These are phyloP conservation scores for Ictidomys tridecemlineatus DNA, from an alignment of 2,113 vertebrate genomes.

Conservation along the genomic window DNA sequence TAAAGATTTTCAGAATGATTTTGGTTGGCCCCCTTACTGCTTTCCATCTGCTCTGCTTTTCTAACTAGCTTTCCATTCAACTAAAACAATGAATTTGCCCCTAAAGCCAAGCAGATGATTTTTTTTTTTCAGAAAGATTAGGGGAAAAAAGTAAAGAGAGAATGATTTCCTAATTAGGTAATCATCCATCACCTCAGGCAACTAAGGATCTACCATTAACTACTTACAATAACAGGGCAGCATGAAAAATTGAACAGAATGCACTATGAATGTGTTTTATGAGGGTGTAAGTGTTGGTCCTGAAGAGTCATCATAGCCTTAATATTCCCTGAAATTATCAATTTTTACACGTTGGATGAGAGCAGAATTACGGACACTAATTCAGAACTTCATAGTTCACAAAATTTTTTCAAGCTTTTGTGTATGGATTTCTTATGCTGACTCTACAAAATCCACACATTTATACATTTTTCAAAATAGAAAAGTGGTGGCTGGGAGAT, in stretches of 20 bases:
- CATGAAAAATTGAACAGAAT: constrained; percentile 37
- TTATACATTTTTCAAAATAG: background rate
- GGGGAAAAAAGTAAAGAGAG: background rate
- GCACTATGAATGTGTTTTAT: background rate
- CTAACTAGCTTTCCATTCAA: constrained; percentile 10
- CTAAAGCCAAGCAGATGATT: constrained; percentile 64
- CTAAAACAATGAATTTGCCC: constrained; percentile 62
- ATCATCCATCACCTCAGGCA: constrained; percentile 23
- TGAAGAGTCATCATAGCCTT: background rate
- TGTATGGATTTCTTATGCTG: background rate
- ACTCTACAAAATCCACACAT: background rate
- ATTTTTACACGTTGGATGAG: background rate
- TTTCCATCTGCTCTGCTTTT: constrained; percentile 55
- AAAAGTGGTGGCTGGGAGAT: background rate
- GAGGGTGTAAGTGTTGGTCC: background rate
- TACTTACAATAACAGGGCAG: background rate
- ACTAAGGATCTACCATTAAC: constrained; percentile 42
- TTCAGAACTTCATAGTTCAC: background rate
- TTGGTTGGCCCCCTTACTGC: constrained; percentile 46
- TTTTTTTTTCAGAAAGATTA: constrained; percentile 58
- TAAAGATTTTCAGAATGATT: constrained; percentile 71
- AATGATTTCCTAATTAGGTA: constrained; percentile 67
- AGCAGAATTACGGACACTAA: background rate
- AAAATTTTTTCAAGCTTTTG: background rate
- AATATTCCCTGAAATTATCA: background rate